These are phyloP conservation scores for Drosophila tanythrix DNA, from an alignment of 2,888 invertebrate species.

Conservation along the genomic window DNA sequence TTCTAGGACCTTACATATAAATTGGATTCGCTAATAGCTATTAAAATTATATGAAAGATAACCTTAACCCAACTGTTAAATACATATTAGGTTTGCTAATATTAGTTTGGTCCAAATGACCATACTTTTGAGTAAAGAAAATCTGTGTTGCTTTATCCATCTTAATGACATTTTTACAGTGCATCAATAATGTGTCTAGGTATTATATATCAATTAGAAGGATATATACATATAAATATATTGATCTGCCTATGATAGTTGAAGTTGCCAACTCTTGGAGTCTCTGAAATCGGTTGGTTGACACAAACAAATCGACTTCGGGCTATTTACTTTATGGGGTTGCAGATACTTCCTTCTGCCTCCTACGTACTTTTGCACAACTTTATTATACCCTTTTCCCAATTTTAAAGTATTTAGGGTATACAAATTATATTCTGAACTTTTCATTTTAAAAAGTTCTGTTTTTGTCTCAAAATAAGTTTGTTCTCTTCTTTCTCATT, in stretches of 20 bases:
- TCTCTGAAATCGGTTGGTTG: background rate
- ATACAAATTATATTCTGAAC: background rate
- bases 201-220: background rate
- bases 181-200: background rate
- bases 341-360: background rate
- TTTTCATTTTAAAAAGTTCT: background rate
- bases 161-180: background rate
- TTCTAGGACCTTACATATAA: background rate
- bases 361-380: background rate
- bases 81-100: background rate
- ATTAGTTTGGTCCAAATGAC: background rate
- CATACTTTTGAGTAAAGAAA: background rate
- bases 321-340: too few species aligned
- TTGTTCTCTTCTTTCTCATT: background rate
- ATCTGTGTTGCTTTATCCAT: background rate
- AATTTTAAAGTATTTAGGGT: background rate
- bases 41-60: background rate
- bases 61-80: background rate
- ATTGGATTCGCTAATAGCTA: background rate
- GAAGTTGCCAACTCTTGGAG: background rate
- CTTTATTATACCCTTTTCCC: background rate
- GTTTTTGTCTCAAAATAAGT: background rate
- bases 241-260: background rate
- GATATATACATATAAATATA: background rate
- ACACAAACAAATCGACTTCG: background rate